A percentile compares a stretch with the other conserved stretches of the same genome.
Evolutionary conservation across 1,140 invertebrate species (phyloP).

Genomic region (Trichomalopsis sarcophagae): DNA sequence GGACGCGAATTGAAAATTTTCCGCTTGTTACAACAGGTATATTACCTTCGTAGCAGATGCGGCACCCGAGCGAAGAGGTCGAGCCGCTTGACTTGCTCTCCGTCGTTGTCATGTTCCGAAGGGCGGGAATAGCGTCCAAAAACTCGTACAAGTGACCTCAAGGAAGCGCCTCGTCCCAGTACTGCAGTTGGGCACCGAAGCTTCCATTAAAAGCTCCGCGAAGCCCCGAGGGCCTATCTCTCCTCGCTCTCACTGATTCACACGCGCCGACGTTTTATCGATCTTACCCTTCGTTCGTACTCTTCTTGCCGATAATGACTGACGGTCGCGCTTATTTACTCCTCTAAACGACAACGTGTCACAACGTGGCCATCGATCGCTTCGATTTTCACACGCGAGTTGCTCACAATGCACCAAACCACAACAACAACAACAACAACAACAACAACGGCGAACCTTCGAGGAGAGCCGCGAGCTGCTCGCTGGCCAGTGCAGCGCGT

Average conservation of each 20-base stretch:
- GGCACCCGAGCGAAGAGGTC: slow-evolving; percentile 47
- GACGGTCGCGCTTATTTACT: neutral
- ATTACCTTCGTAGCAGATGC: slow-evolving; percentile 68
- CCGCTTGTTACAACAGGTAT: slow-evolving; percentile 9
- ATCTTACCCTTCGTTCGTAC: too few species aligned
- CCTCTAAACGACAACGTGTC: too few species aligned
- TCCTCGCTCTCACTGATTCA: neutral
- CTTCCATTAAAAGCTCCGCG: slow-evolving; percentile 47
- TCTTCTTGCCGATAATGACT: neutral
- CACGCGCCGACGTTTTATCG: too few species aligned
- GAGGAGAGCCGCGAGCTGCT: too few species aligned
- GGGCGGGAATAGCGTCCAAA: neutral
- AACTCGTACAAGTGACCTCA: neutral
- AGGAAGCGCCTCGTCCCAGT: neutral
- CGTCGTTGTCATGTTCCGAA: slow-evolving; percentile 48
- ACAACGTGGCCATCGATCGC: too few species aligned
- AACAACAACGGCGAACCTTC: too few species aligned
- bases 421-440: too few species aligned
- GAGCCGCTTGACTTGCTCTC: slow-evolving; percentile 49
- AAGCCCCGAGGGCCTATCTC: neutral
- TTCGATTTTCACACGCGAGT: too few species aligned
- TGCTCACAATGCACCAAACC: too few species aligned
- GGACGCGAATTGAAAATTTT: too few species aligned
- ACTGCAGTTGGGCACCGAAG: neutral
- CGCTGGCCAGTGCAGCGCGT: too few species aligned